Conservation (phyloP, 2,797 vertebrate genomes). For the Agapornis canus region DNA sequence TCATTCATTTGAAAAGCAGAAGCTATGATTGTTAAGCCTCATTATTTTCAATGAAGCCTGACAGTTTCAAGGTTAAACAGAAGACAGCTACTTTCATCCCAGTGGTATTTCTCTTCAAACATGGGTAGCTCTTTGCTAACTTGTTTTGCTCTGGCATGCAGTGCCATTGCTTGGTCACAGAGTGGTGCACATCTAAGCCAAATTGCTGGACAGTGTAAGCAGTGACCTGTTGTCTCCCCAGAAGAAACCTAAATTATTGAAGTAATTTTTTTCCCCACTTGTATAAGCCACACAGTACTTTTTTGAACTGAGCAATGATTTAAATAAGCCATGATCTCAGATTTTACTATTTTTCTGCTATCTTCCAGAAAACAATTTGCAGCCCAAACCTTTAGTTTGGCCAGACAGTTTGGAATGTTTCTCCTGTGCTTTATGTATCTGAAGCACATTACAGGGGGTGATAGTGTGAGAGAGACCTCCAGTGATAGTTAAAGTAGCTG, state of each 20-base stretch:
- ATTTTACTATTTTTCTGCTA: constrained; percentile 2
- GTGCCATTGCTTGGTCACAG: constrained; percentile 36
- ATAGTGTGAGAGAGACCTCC: background rate
- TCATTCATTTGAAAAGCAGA: constrained; percentile 61
- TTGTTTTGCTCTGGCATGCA: constrained; percentile 16
- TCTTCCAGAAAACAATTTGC: background rate
- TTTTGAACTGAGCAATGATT: background rate
- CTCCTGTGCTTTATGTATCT: background rate
- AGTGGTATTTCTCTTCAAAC: constrained; percentile 64
- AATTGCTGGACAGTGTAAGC: background rate
- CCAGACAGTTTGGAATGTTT: constrained; percentile 11
- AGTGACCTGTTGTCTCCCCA: background rate
- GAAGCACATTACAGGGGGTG: background rate
- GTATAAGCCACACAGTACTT: background rate
- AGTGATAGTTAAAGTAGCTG: background rate
- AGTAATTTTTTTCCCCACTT: background rate
- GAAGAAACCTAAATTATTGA: background rate
- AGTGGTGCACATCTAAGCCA: constrained; percentile 27
- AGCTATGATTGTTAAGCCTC: constrained; percentile 71
- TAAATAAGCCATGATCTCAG: background rate
- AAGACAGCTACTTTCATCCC: constrained; percentile 76
- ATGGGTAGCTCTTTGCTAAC: background rate
- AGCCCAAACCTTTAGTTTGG: background rate
- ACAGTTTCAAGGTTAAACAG: constrained; percentile 73
- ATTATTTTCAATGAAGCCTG: constrained; percentile 75